These are phyloP conservation scores for Incurvaria masculella DNA, from an alignment of 2,888 invertebrate species.

Conservation along the genomic window DNA sequence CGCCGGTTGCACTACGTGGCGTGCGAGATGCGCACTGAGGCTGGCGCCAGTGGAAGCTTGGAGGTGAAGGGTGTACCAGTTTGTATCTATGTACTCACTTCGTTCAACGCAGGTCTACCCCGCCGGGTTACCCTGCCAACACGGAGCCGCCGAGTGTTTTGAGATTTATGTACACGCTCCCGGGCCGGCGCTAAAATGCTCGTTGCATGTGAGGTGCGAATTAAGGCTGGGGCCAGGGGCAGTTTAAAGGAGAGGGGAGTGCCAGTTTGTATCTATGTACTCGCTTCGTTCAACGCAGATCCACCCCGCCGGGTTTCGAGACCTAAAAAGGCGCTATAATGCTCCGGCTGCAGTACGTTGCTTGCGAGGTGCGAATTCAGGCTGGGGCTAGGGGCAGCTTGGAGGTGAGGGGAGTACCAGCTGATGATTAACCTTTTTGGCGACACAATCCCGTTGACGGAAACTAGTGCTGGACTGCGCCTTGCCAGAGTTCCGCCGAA, in stretches of 20 bases:
- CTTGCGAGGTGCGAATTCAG: constrained; percentile 48
- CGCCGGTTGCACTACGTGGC: constrained; percentile 42
- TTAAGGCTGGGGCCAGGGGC: constrained; percentile 31
- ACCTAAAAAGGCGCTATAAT: constrained; percentile 54
- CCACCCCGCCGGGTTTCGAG: constrained; percentile 44
- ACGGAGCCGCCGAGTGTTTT: constrained; percentile 59
- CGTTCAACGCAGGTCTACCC: constrained; percentile 28
- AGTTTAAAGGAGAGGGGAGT: constrained; percentile 26
- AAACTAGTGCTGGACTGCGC: too few species aligned
- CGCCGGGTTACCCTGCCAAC: constrained; percentile 57
- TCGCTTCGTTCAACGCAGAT: constrained; percentile 23
- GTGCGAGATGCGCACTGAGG: constrained; percentile 49
- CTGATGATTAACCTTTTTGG: too few species aligned
- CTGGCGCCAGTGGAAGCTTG: constrained; percentile 30
- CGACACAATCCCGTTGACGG: too few species aligned
- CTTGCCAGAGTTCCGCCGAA: too few species aligned
- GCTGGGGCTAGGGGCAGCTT: constrained; percentile 31
- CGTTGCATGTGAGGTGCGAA: constrained; percentile 52
- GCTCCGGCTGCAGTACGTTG: constrained; percentile 42
- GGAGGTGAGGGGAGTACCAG: too few species aligned
- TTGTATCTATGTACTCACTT: too few species aligned
- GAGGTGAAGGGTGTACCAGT: too few species aligned
- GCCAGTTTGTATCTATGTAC: too few species aligned
- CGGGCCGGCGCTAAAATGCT: constrained; percentile 27
- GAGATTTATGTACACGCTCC: constrained; percentile 53